phyloP scores from a whole-genome alignment of 2,797 vertebrate species.

The Myotis vivesi region DNA sequence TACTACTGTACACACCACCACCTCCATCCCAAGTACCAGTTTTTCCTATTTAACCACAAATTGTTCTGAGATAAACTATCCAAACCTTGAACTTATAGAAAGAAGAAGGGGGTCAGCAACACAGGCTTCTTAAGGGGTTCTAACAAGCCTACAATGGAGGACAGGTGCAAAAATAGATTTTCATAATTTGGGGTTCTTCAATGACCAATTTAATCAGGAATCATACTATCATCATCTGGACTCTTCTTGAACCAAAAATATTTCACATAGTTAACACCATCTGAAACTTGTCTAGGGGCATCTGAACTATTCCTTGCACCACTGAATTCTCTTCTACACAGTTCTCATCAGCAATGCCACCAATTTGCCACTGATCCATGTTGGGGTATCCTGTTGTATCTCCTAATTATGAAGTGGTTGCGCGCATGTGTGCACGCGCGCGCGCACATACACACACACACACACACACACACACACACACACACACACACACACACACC shows the following conservation, averaged over 20 bases:
- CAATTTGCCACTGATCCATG: constrained; percentile 14
- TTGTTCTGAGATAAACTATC: constrained; percentile 30
- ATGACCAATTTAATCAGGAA: constrained; percentile 44
- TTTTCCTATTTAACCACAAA: constrained; percentile 43
- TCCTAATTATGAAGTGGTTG: constrained; percentile 46
- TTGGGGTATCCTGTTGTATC: constrained; percentile 22
- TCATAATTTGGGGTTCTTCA: constrained; percentile 7
- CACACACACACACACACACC: constrained; percentile 6
- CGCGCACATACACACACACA: background rate
- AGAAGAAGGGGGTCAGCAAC: constrained; percentile 18
- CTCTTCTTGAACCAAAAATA: constrained; percentile 32
- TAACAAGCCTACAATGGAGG: constrained; percentile 43
- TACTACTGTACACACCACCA: background rate
- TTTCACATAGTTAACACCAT: constrained; percentile 3
- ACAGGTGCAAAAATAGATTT: constrained; percentile 23
- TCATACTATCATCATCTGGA: background rate
- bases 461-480: background rate
- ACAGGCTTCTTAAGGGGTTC: constrained; percentile 54
- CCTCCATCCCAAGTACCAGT: background rate
- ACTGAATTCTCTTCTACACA: background rate
- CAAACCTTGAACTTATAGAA: constrained; percentile 55
- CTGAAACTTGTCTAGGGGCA: constrained; percentile 7
- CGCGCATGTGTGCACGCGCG: background rate
- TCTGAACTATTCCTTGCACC: constrained; percentile 10
- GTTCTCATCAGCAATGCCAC: constrained; percentile 38